Percentiles rank a stretch among this genome's conserved stretches.
These are phyloP conservation scores for Darevskia mixta DNA, from an alignment of 2,797 vertebrate species.

Conservation along the genomic window DNA sequence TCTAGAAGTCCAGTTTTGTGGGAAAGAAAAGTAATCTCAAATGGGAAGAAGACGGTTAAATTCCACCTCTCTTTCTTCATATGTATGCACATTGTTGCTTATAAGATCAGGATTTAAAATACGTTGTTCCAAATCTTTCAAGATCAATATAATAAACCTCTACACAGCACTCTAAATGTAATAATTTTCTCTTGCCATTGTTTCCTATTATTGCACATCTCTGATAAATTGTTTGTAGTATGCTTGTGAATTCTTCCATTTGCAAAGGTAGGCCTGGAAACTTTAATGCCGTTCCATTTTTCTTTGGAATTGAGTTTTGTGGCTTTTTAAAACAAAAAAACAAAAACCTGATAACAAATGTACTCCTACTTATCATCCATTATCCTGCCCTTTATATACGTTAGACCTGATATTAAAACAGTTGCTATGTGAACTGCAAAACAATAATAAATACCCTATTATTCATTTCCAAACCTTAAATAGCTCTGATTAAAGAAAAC, in stretches of 20 bases:
- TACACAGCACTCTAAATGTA: neutral
- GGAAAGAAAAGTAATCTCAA: neutral
- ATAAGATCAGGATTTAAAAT: slow-evolving; percentile 2
- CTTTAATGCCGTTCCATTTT: neutral
- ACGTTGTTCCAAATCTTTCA: neutral
- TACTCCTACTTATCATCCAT: neutral
- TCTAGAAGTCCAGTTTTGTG: neutral
- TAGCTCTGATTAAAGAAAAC: neutral
- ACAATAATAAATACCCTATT: neutral
- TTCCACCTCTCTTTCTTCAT: neutral
- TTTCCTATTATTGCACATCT: neutral
- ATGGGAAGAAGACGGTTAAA: neutral
- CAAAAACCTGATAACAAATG: neutral
- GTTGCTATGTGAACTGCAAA: neutral
- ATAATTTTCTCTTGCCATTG: neutral
- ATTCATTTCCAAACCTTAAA: neutral
- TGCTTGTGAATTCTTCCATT: slow-evolving; percentile 13
- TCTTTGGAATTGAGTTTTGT: slow-evolving; percentile 3
- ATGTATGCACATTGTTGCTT: neutral
- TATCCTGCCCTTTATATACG: neutral
- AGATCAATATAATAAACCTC: neutral
- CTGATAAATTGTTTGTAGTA: slow-evolving; percentile 14
- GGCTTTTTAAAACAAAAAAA: neutral
- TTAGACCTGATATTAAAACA: neutral
- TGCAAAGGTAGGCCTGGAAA: slow-evolving; percentile 1